These are phyloP conservation scores for Chaenogobius annularis DNA, from an alignment of 2,113 vertebrate species.

Conservation along the genomic window DNA sequence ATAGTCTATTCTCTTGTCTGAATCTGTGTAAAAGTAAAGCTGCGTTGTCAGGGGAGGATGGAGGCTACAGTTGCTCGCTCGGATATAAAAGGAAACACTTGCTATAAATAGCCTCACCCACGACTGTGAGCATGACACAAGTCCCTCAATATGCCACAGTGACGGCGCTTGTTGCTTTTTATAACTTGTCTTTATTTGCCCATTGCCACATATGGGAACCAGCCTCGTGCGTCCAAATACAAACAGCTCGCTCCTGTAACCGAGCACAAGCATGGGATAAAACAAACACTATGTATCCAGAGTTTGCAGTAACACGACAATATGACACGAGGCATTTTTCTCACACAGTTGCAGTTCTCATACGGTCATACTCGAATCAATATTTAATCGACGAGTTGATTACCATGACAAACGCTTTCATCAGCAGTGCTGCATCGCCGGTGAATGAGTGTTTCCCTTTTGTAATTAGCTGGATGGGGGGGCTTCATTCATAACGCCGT, in stretches of 20 bases:
- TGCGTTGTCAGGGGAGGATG: slow-evolving; percentile 34
- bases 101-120: slow-evolving; percentile 63
- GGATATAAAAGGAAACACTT: slow-evolving; percentile 59
- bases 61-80: slow-evolving; percentile 51
- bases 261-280: slow-evolving; percentile 7
- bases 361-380: neutral
- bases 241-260: slow-evolving; percentile 25
- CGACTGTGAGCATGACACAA: slow-evolving; percentile 58
- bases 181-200: slow-evolving; percentile 59
- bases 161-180: slow-evolving; percentile 49
- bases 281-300: neutral
- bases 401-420: slow-evolving; percentile 34
- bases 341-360: neutral
- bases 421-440: slow-evolving; percentile 15
- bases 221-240: slow-evolving; percentile 23
- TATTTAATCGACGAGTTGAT: slow-evolving; percentile 11
- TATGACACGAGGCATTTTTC: neutral
- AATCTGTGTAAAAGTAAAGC: slow-evolving; percentile 27
- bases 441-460: slow-evolving; percentile 28
- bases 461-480: slow-evolving; percentile 44
- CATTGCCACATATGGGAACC: slow-evolving; percentile 53
- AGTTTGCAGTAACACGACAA: neutral
- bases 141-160: slow-evolving; percentile 41
- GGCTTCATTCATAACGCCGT: slow-evolving; percentile 52
- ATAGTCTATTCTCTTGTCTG: neutral